Conservation (phyloP, 92 coral and sea anemone genomes). For the Epizoanthus scotinus region DNA sequence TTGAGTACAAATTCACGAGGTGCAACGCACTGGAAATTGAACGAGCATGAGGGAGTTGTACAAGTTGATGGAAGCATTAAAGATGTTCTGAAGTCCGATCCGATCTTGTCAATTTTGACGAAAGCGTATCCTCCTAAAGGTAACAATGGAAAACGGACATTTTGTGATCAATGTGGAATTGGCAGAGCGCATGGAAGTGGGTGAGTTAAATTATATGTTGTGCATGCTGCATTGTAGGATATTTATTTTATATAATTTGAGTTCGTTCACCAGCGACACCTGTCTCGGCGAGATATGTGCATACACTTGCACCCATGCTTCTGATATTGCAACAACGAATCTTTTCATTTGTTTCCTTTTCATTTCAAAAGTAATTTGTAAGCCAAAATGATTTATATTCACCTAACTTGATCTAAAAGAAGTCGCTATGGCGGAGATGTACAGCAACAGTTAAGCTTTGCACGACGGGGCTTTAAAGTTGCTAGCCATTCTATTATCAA, state of each 20-base stretch:
- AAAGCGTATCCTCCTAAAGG: slow-evolving; percentile 86
- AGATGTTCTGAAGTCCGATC: slow-evolving; percentile 93
- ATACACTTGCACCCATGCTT: background rate
- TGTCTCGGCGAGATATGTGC: slow-evolving; percentile 9
- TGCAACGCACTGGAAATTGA: slow-evolving; percentile 96
- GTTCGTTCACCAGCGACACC: slow-evolving; percentile 45
- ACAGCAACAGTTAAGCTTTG: background rate
- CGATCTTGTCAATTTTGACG: slow-evolving; percentile 87
- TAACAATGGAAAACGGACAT: slow-evolving; percentile 58
- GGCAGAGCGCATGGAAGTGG: slow-evolving; percentile 63
- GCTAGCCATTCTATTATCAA: background rate
- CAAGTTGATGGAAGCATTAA: slow-evolving; percentile 67
- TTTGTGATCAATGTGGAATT: slow-evolving; percentile 74
- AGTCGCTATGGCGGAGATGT: background rate
- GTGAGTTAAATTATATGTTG: slow-evolving; percentile 61
- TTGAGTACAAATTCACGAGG: slow-evolving; percentile 90
- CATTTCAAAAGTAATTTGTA: background rate
- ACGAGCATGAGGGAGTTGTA: slow-evolving; percentile 93
- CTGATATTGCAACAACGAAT: background rate
- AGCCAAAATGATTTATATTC: background rate
- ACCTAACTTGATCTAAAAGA: slow-evolving; percentile 6
- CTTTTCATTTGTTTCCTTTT: slow-evolving; percentile 7
- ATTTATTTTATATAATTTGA: background rate
- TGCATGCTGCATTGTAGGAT: background rate
- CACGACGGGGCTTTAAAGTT: slow-evolving; percentile 21